phyloP scores from a whole-genome alignment of 2,888 invertebrate genomes.

The Abrostola tripartita region DNA sequence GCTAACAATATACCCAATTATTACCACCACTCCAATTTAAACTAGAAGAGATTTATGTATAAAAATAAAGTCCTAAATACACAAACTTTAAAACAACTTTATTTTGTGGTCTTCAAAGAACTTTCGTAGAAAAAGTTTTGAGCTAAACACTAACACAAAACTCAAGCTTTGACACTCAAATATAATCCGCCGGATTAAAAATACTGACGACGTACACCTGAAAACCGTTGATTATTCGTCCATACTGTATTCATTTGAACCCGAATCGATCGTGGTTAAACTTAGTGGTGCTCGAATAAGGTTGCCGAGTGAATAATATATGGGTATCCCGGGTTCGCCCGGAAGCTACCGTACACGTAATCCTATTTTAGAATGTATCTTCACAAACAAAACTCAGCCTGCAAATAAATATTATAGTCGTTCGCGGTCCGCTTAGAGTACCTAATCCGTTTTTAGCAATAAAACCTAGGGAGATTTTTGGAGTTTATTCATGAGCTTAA shows the following conservation, averaged over 20 bases:
- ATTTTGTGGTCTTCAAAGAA: too few relatives aligned
- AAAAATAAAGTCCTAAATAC: too few relatives aligned
- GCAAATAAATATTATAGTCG: conserved; percentile 64
- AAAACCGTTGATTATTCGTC: conserved; percentile 19
- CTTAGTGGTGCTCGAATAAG: conserved; percentile 74
- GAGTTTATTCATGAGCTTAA: conserved; percentile 17
- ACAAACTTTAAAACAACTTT: too few relatives aligned
- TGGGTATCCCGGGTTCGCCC: conserved; percentile 69
- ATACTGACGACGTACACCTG: neutral
- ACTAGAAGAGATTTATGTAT: too few relatives aligned
- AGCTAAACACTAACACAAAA: too few relatives aligned
- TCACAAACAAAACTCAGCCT: conserved; percentile 63
- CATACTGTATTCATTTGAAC: conserved; percentile 42
- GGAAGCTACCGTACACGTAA: conserved; percentile 72
- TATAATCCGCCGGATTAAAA: neutral
- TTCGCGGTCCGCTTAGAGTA: conserved; percentile 37
- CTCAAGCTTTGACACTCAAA: neutral
- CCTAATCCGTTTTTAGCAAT: conserved; percentile 32
- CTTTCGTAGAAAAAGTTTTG: too few relatives aligned
- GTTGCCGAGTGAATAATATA: conserved; percentile 80
- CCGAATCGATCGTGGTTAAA: conserved; percentile 78
- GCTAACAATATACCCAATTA: too few relatives aligned
- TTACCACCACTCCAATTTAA: too few relatives aligned
- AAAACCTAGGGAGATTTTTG: conserved; percentile 5
- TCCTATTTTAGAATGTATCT: conserved; percentile 75